phyloP scores from a whole-genome alignment of 1,140 invertebrate species.

The Augochlora pura region DNA sequence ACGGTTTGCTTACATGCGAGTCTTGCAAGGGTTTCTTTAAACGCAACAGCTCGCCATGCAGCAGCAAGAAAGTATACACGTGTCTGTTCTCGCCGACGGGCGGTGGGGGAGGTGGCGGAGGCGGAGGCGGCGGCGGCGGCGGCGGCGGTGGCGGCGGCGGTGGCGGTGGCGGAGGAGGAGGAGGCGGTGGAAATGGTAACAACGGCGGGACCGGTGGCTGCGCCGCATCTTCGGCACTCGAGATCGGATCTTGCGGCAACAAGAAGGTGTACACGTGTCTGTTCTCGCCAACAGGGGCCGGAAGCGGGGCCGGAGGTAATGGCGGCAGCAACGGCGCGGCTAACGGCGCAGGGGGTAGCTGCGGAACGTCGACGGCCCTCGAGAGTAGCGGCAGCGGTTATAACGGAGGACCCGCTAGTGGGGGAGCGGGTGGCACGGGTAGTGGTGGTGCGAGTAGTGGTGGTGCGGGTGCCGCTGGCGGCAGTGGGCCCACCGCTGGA shows the following conservation, averaged over 20 bases:
- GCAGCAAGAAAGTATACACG: conserved; percentile 98
- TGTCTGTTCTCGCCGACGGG: conserved; percentile 87
- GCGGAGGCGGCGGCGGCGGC: conserved; percentile 57
- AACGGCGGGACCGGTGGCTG: conserved; percentile 48
- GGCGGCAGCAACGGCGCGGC: conserved; percentile 92
- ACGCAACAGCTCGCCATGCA: conserved; percentile 90
- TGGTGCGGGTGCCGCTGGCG: conserved; percentile 59
- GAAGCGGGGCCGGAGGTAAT: conserved; percentile 69
- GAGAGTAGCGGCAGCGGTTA: conserved; percentile 65
- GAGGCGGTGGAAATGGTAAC: conserved; percentile 65
- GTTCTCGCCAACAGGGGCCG: conserved; percentile 83
- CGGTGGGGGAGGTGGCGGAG: conserved; percentile 67
- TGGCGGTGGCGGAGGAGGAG: conserved; percentile 70
- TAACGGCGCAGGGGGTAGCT: conserved; percentile 85
- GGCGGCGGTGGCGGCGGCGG: conserved; percentile 48
- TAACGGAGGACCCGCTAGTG: conserved; percentile 49
- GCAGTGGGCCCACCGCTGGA: conserved; percentile 49
- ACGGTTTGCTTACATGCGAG: conserved; percentile 98
- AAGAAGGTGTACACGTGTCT: conserved; percentile 95
- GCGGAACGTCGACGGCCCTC: conserved; percentile 49
- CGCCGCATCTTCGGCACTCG: conserved; percentile 65
- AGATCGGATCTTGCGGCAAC: conserved; percentile 90
- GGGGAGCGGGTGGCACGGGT: conserved; percentile 65
- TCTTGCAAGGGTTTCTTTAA: conserved; percentile 99
- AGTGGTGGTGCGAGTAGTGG: conserved; percentile 67